Evolutionary conservation across 2,888 invertebrate genomes (phyloP), one percentile per base, ranked within the genome.

Genomic region (Hecatera dysodea): DNA sequence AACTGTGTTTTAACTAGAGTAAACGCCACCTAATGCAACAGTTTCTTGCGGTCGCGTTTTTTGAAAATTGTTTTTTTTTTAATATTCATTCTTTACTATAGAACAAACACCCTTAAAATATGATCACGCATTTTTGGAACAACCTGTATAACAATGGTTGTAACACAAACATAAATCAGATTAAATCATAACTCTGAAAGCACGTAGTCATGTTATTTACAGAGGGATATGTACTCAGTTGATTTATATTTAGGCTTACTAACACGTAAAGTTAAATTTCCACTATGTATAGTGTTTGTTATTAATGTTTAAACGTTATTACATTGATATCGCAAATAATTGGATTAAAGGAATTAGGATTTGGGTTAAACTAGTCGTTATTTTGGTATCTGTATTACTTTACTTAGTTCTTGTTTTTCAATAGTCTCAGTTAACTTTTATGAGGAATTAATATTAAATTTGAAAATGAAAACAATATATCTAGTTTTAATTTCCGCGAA

Each of bases 131-230:
- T 9, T 36, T 36, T 8, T 36, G 33, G 8, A 9, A 36, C 33
- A 29, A 33, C 7, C 7, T 33, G 24, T 27, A 48, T 59, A 74
- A 53, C 48, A 53, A 44, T 59, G 33, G 29, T 24, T 63, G 15
- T 78, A 73, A 17, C 52, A 52, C 55, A 57, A 69, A 70, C 82
- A 78, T 78, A 81, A 78, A 81, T 81, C 65, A 77, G 78, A 78
- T 81, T 55, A 77, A 77, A 78, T 81, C 78, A 81, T 63, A 77
- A 69, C 62, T 59, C 22, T 57, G 69, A 39, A 77, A 39, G 69
- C 78, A 81, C 81, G 78, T 78, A 77, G 46, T 5, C 50, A 55
- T 77, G 62, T 66, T 78, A 81, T 81, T 78, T 81, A 66, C 65
- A 42, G 44, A 66, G 52, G 78, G 48, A 57, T 63, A 67, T 75